Evolutionary conservation across 1,140 invertebrate genomes (phyloP).

Genomic region (Drosophila lacertosa): DNA sequence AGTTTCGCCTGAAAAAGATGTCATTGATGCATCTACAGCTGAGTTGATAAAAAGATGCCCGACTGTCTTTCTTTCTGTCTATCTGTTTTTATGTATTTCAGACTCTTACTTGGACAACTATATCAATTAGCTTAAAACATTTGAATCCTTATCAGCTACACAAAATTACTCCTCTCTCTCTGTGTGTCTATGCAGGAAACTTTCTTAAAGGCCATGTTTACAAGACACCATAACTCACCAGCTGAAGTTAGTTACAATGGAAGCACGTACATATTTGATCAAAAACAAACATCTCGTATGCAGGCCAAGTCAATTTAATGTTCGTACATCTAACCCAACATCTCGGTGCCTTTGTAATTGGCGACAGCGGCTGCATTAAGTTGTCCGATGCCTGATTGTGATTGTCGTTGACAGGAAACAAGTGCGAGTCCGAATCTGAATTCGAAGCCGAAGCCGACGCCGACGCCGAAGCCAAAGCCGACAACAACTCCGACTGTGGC

Average conservation of each 20-base stretch:
- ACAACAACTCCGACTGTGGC: neutral
- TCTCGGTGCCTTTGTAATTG: conserved; percentile 51
- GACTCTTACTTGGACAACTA: too few species aligned
- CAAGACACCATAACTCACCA: too few species aligned
- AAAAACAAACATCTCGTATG: neutral
- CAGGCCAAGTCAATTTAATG: conserved; percentile 28
- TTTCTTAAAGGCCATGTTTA: too few species aligned
- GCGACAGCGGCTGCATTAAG: conserved; percentile 57
- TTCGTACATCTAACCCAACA: neutral
- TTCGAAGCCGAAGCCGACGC: neutral
- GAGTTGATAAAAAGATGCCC: too few species aligned
- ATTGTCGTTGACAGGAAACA: conserved; percentile 39
- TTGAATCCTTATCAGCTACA: too few species aligned
- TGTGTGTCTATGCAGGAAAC: too few species aligned
- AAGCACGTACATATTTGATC: conserved; percentile 9
- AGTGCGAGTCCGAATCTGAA: conserved; percentile 7
- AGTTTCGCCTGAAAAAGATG: too few species aligned
- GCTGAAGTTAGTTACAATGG: neutral
- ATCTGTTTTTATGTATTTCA: too few species aligned
- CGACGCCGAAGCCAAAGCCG: neutral
- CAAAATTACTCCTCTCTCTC: too few species aligned
- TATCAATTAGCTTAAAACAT: too few species aligned
- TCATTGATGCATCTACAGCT: too few species aligned
- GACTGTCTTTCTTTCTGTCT: too few species aligned
- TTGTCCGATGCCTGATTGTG: conserved; percentile 16